Conservation (phyloP, 2,797 vertebrate genomes). For the Pantherophis alleghaniensis region DNA sequence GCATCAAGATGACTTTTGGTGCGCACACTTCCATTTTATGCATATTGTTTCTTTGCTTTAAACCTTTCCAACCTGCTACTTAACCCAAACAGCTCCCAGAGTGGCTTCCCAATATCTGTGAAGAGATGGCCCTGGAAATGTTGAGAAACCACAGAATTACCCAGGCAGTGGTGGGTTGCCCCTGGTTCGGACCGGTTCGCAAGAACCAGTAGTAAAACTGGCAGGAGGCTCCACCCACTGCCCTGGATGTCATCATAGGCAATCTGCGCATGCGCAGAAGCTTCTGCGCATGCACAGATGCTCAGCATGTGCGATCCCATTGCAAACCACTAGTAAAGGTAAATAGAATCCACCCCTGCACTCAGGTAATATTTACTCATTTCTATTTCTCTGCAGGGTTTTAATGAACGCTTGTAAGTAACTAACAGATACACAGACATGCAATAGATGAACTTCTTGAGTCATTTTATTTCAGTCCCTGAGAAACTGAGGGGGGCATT, state of each 20-base stretch:
- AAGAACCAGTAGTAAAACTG: too few relatives aligned
- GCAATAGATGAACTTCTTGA: constrained; percentile 18
- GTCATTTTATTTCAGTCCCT: constrained; percentile 60
- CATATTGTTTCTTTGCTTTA: constrained; percentile 28
- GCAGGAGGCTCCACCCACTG: too few relatives aligned
- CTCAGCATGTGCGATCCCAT: too few relatives aligned
- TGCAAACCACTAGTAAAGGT: too few relatives aligned
- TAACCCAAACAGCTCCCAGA: neutral
- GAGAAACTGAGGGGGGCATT: constrained; percentile 60
- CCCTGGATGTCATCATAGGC: too few relatives aligned
- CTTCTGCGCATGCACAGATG: too few relatives aligned
- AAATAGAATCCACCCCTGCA: too few relatives aligned
- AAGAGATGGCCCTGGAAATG: constrained; percentile 62
- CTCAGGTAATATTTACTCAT: neutral
- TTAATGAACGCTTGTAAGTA: constrained; percentile 17
- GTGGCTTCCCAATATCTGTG: neutral
- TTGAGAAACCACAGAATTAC: constrained; percentile 40
- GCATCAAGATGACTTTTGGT: neutral
- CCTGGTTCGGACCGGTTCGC: too few relatives aligned
- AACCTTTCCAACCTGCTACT: neutral
- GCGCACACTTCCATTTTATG: neutral
- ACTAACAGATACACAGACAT: neutral
- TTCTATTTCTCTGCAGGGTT: neutral
- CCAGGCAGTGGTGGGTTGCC: neutral
- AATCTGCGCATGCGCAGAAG: too few relatives aligned